Percentiles rank a stretch among this genome's conserved stretches.
phyloP scores from a whole-genome alignment of 2,888 invertebrate genomes.

The Cantharis lateralis region DNA sequence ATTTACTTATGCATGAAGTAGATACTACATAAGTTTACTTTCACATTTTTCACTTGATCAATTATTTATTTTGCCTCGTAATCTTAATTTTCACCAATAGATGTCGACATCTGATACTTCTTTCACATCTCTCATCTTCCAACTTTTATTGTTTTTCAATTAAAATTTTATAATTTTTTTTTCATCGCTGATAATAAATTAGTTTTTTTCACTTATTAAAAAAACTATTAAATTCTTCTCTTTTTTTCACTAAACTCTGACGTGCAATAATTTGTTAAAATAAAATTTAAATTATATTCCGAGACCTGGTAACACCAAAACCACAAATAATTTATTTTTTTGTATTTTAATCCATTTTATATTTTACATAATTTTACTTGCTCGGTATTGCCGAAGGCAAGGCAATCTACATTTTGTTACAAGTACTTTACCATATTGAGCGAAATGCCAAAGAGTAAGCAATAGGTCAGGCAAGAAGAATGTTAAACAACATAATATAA shows the following conservation, averaged over 20 bases:
- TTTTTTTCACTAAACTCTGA: too few relatives aligned
- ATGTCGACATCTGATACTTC: not conserved
- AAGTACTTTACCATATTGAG: slow-evolving; percentile 2
- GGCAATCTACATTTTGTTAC: slow-evolving; percentile 9
- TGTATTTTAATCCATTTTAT: not conserved
- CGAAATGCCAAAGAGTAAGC: slow-evolving; percentile 12
- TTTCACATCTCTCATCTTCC: not conserved
- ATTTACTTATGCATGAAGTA: not conserved
- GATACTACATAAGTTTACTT: not conserved
- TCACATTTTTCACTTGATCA: not conserved
- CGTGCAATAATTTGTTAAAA: not conserved
- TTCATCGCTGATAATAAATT: too few relatives aligned
- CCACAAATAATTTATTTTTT: not conserved
- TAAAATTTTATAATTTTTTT: too few relatives aligned
- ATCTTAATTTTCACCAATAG: not conserved
- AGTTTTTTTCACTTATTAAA: too few relatives aligned
- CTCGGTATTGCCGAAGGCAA: slow-evolving; percentile 3
- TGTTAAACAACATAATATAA: not conserved
- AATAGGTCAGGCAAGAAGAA: slow-evolving; percentile 6
- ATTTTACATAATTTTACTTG: not conserved
- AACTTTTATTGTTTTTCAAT: too few relatives aligned
- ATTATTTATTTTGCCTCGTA: not conserved
- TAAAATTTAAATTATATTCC: not conserved
- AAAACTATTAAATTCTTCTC: too few relatives aligned
- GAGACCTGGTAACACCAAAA: not conserved